Conservation (phyloP, 1,140 invertebrate species). For the Rhopalosiphum padi region DNA sequence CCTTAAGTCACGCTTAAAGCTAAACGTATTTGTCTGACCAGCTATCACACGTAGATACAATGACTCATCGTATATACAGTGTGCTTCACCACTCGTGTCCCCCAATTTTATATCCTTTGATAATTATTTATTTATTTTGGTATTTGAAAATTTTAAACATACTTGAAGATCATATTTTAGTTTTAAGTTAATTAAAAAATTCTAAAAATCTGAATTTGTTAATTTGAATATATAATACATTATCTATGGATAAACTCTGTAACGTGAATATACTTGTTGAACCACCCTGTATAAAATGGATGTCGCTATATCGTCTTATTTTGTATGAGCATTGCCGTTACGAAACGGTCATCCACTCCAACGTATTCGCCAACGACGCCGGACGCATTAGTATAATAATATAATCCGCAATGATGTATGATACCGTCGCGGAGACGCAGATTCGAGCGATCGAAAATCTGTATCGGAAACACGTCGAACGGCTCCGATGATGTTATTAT, state of each 20-base stretch:
- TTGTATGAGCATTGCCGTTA: not conserved
- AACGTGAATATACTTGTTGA: not conserved
- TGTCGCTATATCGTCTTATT: too few species aligned
- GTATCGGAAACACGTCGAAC: not conserved
- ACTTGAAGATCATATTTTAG: not conserved
- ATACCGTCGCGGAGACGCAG: not conserved
- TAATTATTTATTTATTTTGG: too few species aligned
- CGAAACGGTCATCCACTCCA: not conserved
- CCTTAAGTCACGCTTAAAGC: not conserved
- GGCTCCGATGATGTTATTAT: not conserved
- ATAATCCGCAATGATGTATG: not conserved
- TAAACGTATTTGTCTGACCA: too few species aligned
- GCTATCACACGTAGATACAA: too few species aligned
- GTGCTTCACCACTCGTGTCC: too few species aligned
- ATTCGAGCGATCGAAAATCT: not conserved
- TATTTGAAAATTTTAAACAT: too few species aligned
- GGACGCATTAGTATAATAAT: not conserved
- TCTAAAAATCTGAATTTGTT: not conserved
- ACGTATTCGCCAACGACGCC: not conserved
- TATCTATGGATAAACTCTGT: too few species aligned
- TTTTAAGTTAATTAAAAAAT: not conserved
- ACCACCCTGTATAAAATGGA: not conserved
- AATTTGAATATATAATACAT: not conserved
- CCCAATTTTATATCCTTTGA: too few species aligned
- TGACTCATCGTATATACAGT: too few species aligned